Percentiles rank a stretch among this genome's conserved stretches.
These are phyloP conservation scores for Romanogobio albipinnatus DNA, from an alignment of 2,113 vertebrate genomes.

Conservation along the genomic window DNA sequence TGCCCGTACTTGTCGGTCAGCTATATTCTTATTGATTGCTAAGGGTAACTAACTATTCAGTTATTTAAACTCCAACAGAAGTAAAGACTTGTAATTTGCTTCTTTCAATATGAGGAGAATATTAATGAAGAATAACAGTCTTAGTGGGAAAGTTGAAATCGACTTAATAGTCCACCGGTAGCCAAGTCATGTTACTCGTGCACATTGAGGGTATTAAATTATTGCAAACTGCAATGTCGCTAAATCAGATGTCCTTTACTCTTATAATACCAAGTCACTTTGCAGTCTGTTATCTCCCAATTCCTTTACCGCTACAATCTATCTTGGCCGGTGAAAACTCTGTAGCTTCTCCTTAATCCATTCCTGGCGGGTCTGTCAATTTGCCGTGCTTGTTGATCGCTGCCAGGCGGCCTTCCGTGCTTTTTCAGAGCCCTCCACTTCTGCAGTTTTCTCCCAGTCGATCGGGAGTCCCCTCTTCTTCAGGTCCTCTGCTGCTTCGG, in stretches of 20 bases:
- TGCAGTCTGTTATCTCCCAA: not conserved
- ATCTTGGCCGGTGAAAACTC: not conserved
- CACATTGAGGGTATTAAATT: not conserved
- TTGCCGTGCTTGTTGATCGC: not conserved
- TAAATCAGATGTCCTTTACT: not conserved
- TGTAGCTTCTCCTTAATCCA: not conserved
- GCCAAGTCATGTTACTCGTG: not conserved
- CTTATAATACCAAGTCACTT: not conserved
- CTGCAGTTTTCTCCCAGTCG: not conserved
- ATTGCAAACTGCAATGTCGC: not conserved
- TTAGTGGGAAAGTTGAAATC: too few species aligned
- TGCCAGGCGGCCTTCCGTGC: not conserved
- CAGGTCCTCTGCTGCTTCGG: not conserved
- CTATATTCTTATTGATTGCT: not conserved
- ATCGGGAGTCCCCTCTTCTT: not conserved
- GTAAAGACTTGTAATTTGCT: too few species aligned
- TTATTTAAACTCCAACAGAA: too few species aligned
- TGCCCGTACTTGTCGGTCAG: not conserved
- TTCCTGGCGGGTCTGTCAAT: not conserved
- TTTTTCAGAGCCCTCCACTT: not conserved
- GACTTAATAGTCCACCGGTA: too few species aligned
- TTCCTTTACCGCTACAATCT: not conserved
- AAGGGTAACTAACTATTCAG: not conserved
- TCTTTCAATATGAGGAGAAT: too few species aligned
- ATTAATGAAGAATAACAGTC: too few species aligned